A percentile compares a stretch with the other conserved stretches of the same genome.
Conservation (phyloP, 2,113 vertebrate species). For the Herpailurus yagouaroundi region DNA sequence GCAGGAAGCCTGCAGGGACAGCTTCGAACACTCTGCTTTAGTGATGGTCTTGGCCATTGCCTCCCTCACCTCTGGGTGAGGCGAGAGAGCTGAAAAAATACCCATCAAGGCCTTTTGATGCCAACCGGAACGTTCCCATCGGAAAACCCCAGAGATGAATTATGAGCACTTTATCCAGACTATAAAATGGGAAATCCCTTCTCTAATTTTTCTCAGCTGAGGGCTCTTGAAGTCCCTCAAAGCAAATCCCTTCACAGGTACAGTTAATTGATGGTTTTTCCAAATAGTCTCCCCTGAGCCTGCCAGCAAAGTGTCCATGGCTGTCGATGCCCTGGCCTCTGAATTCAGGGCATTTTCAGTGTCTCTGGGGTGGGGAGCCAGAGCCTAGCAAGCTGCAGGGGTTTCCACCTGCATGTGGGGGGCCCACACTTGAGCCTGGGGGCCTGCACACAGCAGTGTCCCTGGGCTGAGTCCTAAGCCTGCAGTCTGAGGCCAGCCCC, state of each 20-base stretch:
- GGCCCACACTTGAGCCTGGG: accelerated
- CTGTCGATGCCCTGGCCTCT: background rate
- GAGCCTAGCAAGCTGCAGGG: background rate
- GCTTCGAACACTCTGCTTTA: background rate
- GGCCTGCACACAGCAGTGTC: background rate
- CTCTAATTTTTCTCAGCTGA: background rate
- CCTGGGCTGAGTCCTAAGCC: background rate
- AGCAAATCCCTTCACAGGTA: background rate
- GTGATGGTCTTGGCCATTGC: background rate
- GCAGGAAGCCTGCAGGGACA: background rate
- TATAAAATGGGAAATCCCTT: background rate
- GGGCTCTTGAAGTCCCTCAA: background rate
- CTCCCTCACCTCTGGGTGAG: background rate
- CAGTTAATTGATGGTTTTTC: slow-evolving; percentile 9
- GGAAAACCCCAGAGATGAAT: background rate
- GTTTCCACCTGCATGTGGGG: background rate
- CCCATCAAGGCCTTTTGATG: background rate
- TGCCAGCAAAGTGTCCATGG: background rate
- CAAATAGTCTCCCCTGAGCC: background rate
- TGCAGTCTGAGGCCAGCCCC: accelerated
- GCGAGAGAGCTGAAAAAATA: background rate
- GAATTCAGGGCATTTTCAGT: background rate
- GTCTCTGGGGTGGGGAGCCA: background rate
- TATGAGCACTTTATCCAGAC: slow-evolving; percentile 43
- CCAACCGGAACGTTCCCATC: background rate